Base-by-base conservation (phyloP, 2,888 invertebrate species). In the Hirtodrosophila histrioides region DNA sequence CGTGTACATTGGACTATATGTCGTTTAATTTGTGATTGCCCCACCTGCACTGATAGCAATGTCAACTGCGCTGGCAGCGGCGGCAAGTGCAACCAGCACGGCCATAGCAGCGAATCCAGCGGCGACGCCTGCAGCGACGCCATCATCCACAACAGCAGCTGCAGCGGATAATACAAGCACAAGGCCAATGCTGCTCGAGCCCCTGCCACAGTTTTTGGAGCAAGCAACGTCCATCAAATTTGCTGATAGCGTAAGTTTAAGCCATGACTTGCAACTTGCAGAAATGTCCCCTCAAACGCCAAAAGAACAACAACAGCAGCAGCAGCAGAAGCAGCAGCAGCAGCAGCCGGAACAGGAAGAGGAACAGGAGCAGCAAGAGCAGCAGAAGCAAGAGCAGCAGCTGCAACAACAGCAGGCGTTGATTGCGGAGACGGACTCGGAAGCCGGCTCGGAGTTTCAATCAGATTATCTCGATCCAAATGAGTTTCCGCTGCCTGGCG, bases 31-130 rank as follows among this genome's bases (percentile, higher is more conserved):
- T 61, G 76, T 69, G 66, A 86, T 53, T 68, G 78, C 49, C 67
- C 56, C 65, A 27, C 27, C 17, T 17, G 75, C 70, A 85, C 67
- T 75, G 68, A 63, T 75, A 88, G 88, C 75, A 73, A 84, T 84
- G 84, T 84, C 89, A 68, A 84, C 89, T 69, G 84, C 76, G 54
- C 56, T 88, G 63, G 85, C 77, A 70, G 55, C 56, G 48, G 76
- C 62, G 61, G 75, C 79, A 54, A 57, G 66, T 64, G 68, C 74
- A 55, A 56, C 46, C 62, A 58, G 63, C 63, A 67, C 63, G 53
- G 56, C 51, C 40, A 63, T 70, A 44, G 44, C 57, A 54, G 43
- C 41, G 36, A 48, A 58, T 1, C 31, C 54, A 45, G 23, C 62
- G 6, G 24, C 48, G 10, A 23, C 49, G 6, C 10, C 41, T 24